Conservation (phyloP, 2,797 vertebrate genomes). For the Tarsius wallacei region DNA sequence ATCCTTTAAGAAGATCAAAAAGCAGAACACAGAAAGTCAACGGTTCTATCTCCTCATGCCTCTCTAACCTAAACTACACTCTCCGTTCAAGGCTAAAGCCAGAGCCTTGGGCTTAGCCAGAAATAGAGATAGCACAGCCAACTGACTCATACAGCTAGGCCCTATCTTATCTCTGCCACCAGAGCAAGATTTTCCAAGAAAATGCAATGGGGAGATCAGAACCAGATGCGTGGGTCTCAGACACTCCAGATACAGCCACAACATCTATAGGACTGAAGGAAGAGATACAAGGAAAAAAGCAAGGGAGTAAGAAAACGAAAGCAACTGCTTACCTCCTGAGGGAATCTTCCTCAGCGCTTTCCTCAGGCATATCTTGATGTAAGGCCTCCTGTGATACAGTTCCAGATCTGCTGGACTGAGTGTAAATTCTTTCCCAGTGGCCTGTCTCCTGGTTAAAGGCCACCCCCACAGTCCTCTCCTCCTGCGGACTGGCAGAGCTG, state of each 20-base stretch:
- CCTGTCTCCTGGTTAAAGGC: slow-evolving; percentile 99
- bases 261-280: slow-evolving; percentile 57
- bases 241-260: slow-evolving; percentile 57
- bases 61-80: slow-evolving; percentile 42
- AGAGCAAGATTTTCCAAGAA: slow-evolving; percentile 70
- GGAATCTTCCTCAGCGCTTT: slow-evolving; percentile 98
- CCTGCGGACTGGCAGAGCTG: slow-evolving; percentile 92
- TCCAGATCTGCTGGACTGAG: slow-evolving; percentile 94
- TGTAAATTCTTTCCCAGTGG: slow-evolving; percentile 98
- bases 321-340: slow-evolving; percentile 95
- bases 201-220: slow-evolving; percentile 45
- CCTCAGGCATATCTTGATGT: slow-evolving; percentile 99
- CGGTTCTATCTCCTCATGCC: not conserved
- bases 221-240: slow-evolving; percentile 36
- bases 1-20: slow-evolving; percentile 59
- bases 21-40: not conserved
- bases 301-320: slow-evolving; percentile 16
- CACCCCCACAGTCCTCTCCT: slow-evolving; percentile 97
- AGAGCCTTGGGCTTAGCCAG: slow-evolving; percentile 19
- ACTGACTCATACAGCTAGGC: slow-evolving; percentile 34
- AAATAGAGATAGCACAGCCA: slow-evolving; percentile 31
- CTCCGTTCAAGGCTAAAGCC: slow-evolving; percentile 36
- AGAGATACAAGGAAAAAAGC: slow-evolving; percentile 42
- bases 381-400: slow-evolving; percentile 98
- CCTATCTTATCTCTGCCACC: slow-evolving; percentile 32